Evolutionary conservation across 2,113 vertebrate species (phyloP), one percentile per base, ranked within the genome.

Genomic region (Bubo blakistoni): DNA sequence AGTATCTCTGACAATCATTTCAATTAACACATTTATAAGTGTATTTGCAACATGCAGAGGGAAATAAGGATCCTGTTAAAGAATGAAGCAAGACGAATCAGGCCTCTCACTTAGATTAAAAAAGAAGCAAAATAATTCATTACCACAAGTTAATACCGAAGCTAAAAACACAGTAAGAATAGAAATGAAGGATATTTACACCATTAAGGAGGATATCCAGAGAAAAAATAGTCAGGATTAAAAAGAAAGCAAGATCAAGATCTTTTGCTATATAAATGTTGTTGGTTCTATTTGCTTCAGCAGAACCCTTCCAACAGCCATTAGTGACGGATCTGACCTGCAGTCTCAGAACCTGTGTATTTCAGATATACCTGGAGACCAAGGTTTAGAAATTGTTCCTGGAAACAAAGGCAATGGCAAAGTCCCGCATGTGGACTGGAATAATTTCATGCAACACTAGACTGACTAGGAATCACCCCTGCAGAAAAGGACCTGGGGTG

Each of bases 11-110:
- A 95, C 91, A 96, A 66, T 92, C 81, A 74, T 94, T 96, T 95
- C 94, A 95, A 95, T 95, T 96, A 97, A 88, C 95, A 95, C 94
- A 82, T 92, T 96, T 92, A 82, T 95, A 86, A 92, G 74, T 13
- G 2, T 92, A 95, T 94, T 95, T 96, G 90, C 94, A 92, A 52
- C 70, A 86, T 80, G 62, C 74, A 92, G 86, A 4, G 36, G 78
- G 89, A 95, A 94, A 94, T 90, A 96, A 96, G 87, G 87, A 95
- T 86, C 62, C 46, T 87, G 40, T 49, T 74, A 89, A 92, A 85
- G 81, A 80, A 80, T 0, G 26, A 94, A 91, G 61, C 44, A 87
- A 95, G 62, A 73, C 91, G 91, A 94, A 95, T 72, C 89, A 85
- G 92, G 42, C 65, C 47, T 71, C 81, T 95, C 34, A 42, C 47